Base-by-base conservation (phyloP, 2,797 vertebrate species). In the Zalophus californianus region DNA sequence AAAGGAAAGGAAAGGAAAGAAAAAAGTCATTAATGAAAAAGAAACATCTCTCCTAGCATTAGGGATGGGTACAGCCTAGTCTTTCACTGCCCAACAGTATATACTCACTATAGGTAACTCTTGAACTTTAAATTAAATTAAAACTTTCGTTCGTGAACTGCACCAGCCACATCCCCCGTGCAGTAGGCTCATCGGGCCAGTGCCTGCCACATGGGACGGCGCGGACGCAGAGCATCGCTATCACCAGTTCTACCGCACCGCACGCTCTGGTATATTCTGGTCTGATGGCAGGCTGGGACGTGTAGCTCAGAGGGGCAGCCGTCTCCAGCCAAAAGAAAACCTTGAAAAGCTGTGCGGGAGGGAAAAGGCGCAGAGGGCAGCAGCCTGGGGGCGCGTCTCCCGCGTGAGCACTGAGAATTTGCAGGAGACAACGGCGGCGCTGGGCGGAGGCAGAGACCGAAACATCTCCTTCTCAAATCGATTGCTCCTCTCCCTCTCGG, bases 401-500 rank as follows among this genome's bases (percentile, higher is more conserved):
- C 23, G 3, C 41, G 5, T 50, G 79, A 83, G 10, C 0, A 25
- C 27, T 0, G 5, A 86, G 12, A 44, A 20, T 15, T 70, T 87
- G 4, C 62, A 0, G 0, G 75, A 32, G 66, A 29, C 0, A 72
- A 72, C 9, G 35, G 68, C 27, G 44, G 44, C 44, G 44, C 75
- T 0, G 0, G 88, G 86, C 95, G 97, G 79, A 83, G n/a, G 32
- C 41, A 94, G 96, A 62, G 60, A 92, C 50, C 90, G 23, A 86
- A 96, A 70, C 60, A 7, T 32, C 73, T 83, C 50, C 90, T 62
- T 72, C 86, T 93, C 14, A 87, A 95, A 97, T 73, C 73, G n/a
- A 94, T 89, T 20, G 86, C 90, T 95, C 93, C 80, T 66, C 79
- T 66, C 94, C 56, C 78, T 94, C 78, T 95, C n/a, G 5, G 60